Base-by-base conservation (phyloP, 2,113 vertebrate genomes). In the Ptilorrhoa leucosticta region DNA sequence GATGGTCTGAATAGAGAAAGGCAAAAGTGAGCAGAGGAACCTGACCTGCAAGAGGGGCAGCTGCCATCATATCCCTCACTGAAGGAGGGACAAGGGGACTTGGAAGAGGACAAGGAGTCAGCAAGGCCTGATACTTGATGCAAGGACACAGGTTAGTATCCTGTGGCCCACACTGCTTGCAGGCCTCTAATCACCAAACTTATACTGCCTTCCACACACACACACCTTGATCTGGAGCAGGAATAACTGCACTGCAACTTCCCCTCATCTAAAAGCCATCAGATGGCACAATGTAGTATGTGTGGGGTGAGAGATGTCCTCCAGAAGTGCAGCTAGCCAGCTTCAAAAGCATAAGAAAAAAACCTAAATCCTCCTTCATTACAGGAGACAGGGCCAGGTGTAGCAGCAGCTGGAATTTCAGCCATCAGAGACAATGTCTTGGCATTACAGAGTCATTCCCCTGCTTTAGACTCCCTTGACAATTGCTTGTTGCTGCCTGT, bases 401-500 rank as follows among this genome's bases (percentile, higher is more conserved):
- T 96, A 95, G 63, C 82, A 94, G 90, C 94, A 96, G 93, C 95
- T 97, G 96, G 95, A 96, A 96, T 96, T 95, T 88, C 93, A 96
- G 93, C 93, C 83, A 88, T 90, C 85, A 94, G 94, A 96, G 93
- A 88, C 45, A 72, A 54, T n/a, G 66, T 56, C 93, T 86, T 94
- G 63, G 92, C 68, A 93, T 95, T 88, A 96, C 1, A 2, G 18
- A 30, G 92, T 96, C 90, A 92, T 95, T 92, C 64, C 60, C 80
- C 88, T 70, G 64, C 92, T 88, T 95, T 77, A 83, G 92, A 86
- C 72, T 92, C 79, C 68, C 77, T 75, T 93, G 90, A 95, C 96
- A 96, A 96, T 90, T 94, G 91, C 96, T 96, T 97, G 96, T 97
- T 94, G 96, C 89, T 95, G 95, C 96, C 94, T 96, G 92, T 96